Base-by-base conservation (phyloP, 2,888 invertebrate species). In the Pomacea canaliculata region DNA sequence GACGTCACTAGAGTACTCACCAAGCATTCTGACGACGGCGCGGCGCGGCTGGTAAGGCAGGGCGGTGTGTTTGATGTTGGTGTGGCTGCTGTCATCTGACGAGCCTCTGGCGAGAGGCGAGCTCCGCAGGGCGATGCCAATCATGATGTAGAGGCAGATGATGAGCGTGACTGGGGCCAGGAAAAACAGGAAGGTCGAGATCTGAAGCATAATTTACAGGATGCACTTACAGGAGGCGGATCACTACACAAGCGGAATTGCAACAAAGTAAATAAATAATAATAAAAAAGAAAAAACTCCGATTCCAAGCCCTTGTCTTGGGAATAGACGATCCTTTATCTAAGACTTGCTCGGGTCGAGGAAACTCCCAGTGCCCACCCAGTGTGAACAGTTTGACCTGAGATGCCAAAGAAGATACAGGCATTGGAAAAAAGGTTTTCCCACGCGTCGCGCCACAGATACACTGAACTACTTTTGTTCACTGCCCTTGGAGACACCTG, bases 121-220 rank as follows among this genome's bases (percentile, higher is more conserved):
- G 60, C 79, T 79, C 46, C 85, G 78, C 63, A 88, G 83, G 9
- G 87, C 84, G 46, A 88, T 49, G 18, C 87, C 88, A 70, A 88
- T 88, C 60, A 84, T 80, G 46, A 87, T 80, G 91, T 97, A 97
- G 63, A 97, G 93, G 48, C 95, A 92, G 81, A 94, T 93, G 86
- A 97, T 94, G 49, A 96, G 91, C 3, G 94, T 81, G 88, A 94
- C 93, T 0, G 94, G 94, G 18, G 94, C 91, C 76, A 96, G 92
- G 92, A 97, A 97, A 91, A 97, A 96, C 82, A 96, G 91, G 79
- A 95, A 92, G 82, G 94, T 94, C 89, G 96, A 96, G 62, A 95
- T 90, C 89, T 71, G 76, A n/a, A 66, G 51, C 51, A 56, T 16
- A 56, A 16, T 37, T 67, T 23, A 7, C 19, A 27, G 7, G n/a